Evolutionary conservation across 2,797 vertebrate genomes (phyloP).

Genomic region (Nannoperca australis): DNA sequence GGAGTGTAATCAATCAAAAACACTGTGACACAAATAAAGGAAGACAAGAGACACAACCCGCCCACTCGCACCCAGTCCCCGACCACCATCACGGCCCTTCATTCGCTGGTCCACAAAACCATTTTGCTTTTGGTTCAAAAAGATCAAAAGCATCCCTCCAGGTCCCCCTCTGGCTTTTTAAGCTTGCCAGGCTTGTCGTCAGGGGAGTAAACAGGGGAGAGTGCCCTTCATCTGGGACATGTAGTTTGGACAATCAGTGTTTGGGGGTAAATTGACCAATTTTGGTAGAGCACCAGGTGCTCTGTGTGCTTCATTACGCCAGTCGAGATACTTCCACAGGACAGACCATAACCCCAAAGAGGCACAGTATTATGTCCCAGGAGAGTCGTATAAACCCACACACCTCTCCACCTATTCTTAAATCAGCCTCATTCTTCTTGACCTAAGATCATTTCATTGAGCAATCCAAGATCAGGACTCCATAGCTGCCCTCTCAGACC

Average conservation of each 20-base stretch:
- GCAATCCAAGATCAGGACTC: slow-evolving; percentile 28
- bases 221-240: slow-evolving; percentile 75
- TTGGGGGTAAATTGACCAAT: slow-evolving; percentile 56
- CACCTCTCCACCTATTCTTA: slow-evolving; percentile 2
- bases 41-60: slow-evolving; percentile 85
- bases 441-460: slow-evolving; percentile 29
- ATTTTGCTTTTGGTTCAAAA: slow-evolving; percentile 57
- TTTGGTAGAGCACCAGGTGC: slow-evolving; percentile 82
- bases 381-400: slow-evolving; percentile 28
- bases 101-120: slow-evolving; percentile 56
- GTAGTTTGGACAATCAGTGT: slow-evolving; percentile 55
- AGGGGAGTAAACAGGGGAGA: slow-evolving; percentile 37
- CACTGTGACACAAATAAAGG: slow-evolving; percentile 86
- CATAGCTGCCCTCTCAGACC: slow-evolving; percentile 12
- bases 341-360: slow-evolving; percentile 65
- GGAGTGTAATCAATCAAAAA: slow-evolving; percentile 93
- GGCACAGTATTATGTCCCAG: slow-evolving; percentile 19
- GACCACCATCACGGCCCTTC: slow-evolving; percentile 78
- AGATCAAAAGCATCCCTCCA: slow-evolving; percentile 51
- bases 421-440: slow-evolving; percentile 34
- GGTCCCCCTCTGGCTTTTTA: slow-evolving; percentile 68
- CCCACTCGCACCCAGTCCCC: slow-evolving; percentile 47
- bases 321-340: slow-evolving; percentile 50
- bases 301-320: slow-evolving; percentile 73
- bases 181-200: slow-evolving; percentile 69